phyloP scores from a whole-genome alignment of 2,113 vertebrate genomes.

The Donacobius atricapilla region DNA sequence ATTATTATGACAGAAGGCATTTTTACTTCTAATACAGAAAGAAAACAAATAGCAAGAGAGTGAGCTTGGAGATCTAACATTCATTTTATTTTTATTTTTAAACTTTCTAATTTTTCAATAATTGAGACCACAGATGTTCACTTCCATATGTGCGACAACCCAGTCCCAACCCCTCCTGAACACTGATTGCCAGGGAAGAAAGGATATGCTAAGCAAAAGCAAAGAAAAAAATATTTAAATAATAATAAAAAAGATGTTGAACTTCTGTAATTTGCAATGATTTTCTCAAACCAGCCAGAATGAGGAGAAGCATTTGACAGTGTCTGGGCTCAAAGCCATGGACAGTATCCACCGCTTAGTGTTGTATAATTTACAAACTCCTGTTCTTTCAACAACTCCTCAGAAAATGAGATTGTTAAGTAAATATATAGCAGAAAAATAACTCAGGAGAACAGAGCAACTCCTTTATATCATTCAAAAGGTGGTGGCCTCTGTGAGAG shows the following conservation, averaged over 20 bases:
- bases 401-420: slow-evolving; percentile 70
- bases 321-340: slow-evolving; percentile 71
- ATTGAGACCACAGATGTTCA: slow-evolving; percentile 11
- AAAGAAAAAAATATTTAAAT: slow-evolving; percentile 60
- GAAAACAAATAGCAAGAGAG: slow-evolving; percentile 23
- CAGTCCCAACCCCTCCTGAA: neutral
- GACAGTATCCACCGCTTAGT: slow-evolving; percentile 64
- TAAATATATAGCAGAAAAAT: slow-evolving; percentile 71
- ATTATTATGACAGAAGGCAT: slow-evolving; percentile 22
- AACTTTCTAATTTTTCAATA: slow-evolving; percentile 56
- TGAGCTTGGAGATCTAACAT: neutral
- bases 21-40: slow-evolving; percentile 23
- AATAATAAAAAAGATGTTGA: slow-evolving; percentile 45
- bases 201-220: slow-evolving; percentile 30
- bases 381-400: slow-evolving; percentile 75
- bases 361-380: slow-evolving; percentile 77
- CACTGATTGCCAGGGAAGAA: slow-evolving; percentile 11
- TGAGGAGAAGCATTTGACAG: slow-evolving; percentile 67
- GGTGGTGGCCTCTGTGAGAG: slow-evolving; percentile 14
- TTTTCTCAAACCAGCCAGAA: slow-evolving; percentile 63
- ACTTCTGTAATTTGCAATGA: slow-evolving; percentile 63
- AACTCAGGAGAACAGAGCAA: slow-evolving; percentile 44
- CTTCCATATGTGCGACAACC: slow-evolving; percentile 39
- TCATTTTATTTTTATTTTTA: slow-evolving; percentile 32
- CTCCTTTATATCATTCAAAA: slow-evolving; percentile 55